Base-by-base conservation (phyloP, 2,113 vertebrate genomes). In the Helogale parvula region DNA sequence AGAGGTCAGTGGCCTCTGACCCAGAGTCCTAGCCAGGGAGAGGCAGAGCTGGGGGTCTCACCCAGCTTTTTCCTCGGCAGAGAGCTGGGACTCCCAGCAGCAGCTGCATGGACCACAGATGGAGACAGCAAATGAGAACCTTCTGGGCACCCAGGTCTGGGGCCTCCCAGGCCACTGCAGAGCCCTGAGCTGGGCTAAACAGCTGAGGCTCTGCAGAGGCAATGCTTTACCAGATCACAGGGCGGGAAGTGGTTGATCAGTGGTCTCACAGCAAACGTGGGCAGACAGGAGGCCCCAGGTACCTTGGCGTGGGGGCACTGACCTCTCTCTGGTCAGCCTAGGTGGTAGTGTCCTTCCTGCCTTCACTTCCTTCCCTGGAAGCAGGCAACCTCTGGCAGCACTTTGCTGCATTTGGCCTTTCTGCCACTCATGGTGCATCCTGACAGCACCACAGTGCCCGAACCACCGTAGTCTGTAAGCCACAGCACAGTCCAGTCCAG, bases 281-380 rank as follows among this genome's bases (percentile, higher is more conserved):
- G 38, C 33, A 66, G 31, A 50, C 0, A 3, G 47, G 82, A 60
- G 63, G 21, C 52, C 31, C 2, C 0, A 0, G 29, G 57, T 3
- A 27, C 23, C 45, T 81, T 10, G 7, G 50, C 4, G 1, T n/a
- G 23, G 38, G 17, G 27, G 5, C 25, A 9, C 54, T 5, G 80
- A 45, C 33, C 33, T 66, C 74, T 5, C 45, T 66, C 60, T 1
- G 60, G 47, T n/a, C 85, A 21, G 7, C 29, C 81, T 16, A 9
- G 21, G 35, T 54, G n/a, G 13, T 29, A 31, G 33, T 35, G 23
- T 41, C 85, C 7, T 41, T 65, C 72, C n/a, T 65, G 81, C n/a
- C 81, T 47, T 76, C 29, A n/a, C 33, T 88, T 31, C 52, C 38
- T 81, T 74, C 14, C 0, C 52, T 84, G 54, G 57, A 74, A 85